Percentiles rank a stretch among this genome's conserved stretches.
Conservation (phyloP, 2,797 vertebrate genomes). For the Peromyscus aztecus region DNA sequence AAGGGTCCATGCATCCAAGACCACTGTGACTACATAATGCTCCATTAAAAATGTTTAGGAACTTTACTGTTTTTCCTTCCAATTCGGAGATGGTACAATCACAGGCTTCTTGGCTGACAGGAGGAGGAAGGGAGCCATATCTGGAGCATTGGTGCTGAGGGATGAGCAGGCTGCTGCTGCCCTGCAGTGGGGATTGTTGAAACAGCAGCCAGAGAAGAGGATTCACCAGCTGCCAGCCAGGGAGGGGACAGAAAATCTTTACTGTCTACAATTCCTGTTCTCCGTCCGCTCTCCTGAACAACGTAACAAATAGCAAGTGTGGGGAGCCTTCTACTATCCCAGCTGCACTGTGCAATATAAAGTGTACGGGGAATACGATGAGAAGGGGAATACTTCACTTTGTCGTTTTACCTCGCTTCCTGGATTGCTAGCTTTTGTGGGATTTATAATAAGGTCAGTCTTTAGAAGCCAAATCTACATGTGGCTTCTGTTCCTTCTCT, state of each 20-base stretch:
- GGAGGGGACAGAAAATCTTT: background rate
- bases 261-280: background rate
- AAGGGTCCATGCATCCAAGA: background rate
- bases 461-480: background rate
- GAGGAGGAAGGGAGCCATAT: background rate
- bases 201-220: constrained; percentile 33
- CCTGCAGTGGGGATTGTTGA: constrained; percentile 70
- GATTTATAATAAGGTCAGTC: background rate
- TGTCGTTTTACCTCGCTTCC: background rate
- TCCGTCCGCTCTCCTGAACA: background rate
- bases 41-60: constrained; percentile 47
- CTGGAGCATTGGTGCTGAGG: fast-evolving
- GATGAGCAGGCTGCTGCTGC: constrained; percentile 75
- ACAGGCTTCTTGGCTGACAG: background rate
- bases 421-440: background rate
- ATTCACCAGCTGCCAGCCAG: background rate
- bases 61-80: constrained; percentile 27
- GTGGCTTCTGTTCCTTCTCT: background rate
- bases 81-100: background rate
- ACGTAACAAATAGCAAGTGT: background rate
- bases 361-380: background rate
- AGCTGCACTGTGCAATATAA: background rate
- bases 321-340: background rate
- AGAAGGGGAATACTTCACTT: constrained; percentile 1
- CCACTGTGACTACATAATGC: constrained; percentile 31